Base-by-base conservation (phyloP, 2,888 invertebrate species). In the Catocala sponsa region DNA sequence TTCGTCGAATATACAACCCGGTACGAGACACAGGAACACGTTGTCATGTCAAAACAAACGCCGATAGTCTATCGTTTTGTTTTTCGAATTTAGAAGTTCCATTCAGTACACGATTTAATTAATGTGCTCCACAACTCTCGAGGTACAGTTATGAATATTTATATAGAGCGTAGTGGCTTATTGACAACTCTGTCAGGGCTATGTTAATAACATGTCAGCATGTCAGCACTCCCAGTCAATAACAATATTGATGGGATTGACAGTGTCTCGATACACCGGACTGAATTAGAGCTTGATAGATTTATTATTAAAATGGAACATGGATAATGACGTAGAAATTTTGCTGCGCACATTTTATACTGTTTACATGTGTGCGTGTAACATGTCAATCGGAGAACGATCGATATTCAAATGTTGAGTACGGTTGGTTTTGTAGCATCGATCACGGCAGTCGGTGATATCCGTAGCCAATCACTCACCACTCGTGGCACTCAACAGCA, bases 231-330 rank as follows among this genome's bases (percentile, higher is more conserved):
- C 69, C 72, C 53, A 63, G 72, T 60, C 62, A 66, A 64, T 44
- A 66, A 68, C 75, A 78, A 77, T 74, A 75, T 72, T 78, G 72
- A 78, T 72, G 78, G 64, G 76, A 78, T 78, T 76, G 76, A 76
- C 76, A 72, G 70, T 47, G 44, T 35, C 41, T 51, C 35, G 63
- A 55, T 54, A 59, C 55, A 43, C 47, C 41, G 33, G 33, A 32
- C 50, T 51, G 58, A 59, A 59, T 63, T 55, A 55, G 49, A 54
- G 33, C 58, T 59, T 63, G 63, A 63, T 55, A 55, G 55, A 63
- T 63, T 63, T 59, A 63, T 63, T 63, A 63, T 51, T 50, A 55
- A 63, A 63, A 59, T 63, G 55, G 55, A 33, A 33, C 13, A 25
- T 51, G 54, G n/a, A 58, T 51, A 42, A 54, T 54, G 42, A 38